Percentiles rank a stretch among this genome's conserved stretches.
These are phyloP conservation scores for Lobophora halterata DNA, from an alignment of 2,888 invertebrate genomes.

Conservation along the genomic window DNA sequence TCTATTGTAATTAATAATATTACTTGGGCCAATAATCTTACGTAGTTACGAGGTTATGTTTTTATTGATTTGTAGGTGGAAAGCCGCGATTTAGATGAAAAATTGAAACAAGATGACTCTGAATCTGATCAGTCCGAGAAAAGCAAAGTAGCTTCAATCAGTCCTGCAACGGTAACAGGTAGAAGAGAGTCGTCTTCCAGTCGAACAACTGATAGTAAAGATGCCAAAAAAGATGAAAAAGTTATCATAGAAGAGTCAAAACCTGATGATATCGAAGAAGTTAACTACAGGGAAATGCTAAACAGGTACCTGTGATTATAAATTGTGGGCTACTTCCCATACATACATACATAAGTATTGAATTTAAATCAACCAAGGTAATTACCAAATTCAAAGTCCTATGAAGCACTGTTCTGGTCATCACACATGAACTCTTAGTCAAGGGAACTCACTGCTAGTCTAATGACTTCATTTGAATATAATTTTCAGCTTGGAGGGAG, in stretches of 20 bases:
- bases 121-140: conserved; percentile 83
- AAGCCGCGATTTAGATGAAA: conserved; percentile 84
- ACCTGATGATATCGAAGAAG: conserved; percentile 84
- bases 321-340: too few relatives aligned
- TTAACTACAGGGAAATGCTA: conserved; percentile 71
- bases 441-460: too few relatives aligned
- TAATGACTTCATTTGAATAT: too few relatives aligned
- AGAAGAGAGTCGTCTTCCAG: conserved; percentile 77
- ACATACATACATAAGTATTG: too few relatives aligned
- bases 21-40: too few relatives aligned
- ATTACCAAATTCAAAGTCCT: too few relatives aligned
- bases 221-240: conserved; percentile 66
- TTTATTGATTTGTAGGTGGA: conserved; percentile 70
- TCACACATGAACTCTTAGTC: too few relatives aligned
- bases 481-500: conserved; percentile 94
- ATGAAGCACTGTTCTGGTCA: too few relatives aligned
- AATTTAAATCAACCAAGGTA: too few relatives aligned
- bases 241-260: conserved; percentile 22
- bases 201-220: conserved; percentile 66
- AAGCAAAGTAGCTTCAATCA: conserved; percentile 80
- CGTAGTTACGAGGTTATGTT: conserved; percentile 78
- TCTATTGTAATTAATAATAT: too few relatives aligned
- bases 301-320: too few relatives aligned
- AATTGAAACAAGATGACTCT: conserved; percentile 83
- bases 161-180: conserved; percentile 75